Evolutionary conservation across 2,797 vertebrate genomes (phyloP).

Genomic region (Pangasius krempfi): DNA sequence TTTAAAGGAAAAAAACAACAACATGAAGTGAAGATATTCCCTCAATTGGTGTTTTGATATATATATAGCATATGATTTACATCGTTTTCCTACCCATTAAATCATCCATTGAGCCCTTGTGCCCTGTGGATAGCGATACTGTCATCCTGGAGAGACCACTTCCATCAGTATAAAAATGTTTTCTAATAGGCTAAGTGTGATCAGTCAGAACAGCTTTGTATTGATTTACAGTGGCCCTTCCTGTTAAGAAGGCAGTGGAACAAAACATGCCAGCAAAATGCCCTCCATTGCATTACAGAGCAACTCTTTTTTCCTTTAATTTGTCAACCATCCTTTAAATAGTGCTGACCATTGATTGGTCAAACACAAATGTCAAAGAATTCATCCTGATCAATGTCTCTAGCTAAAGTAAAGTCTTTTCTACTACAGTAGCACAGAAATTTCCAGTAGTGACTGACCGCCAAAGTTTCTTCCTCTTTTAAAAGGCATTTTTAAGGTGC

Average conservation of each 20-base stretch:
- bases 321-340: conserved; percentile 1
- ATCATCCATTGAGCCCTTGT: too few relatives aligned
- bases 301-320: neutral
- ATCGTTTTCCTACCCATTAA: neutral
- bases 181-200: neutral
- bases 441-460: neutral
- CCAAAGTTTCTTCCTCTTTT: neutral
- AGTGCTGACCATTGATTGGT: neutral
- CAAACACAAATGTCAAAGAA: neutral
- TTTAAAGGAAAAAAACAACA: neutral
- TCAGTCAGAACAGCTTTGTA: neutral
- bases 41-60: neutral
- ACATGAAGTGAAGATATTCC: neutral
- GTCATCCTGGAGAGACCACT: neutral
- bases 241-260: neutral
- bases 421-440: neutral
- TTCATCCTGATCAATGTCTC: neutral
- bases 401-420: neutral
- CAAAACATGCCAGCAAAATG: neutral
- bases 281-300: neutral
- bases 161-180: neutral
- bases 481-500: neutral
- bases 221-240: neutral
- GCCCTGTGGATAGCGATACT: too few relatives aligned
- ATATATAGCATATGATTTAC: neutral